Conservation (phyloP, 2,113 vertebrate species). For the Ageneiosus marmoratus region DNA sequence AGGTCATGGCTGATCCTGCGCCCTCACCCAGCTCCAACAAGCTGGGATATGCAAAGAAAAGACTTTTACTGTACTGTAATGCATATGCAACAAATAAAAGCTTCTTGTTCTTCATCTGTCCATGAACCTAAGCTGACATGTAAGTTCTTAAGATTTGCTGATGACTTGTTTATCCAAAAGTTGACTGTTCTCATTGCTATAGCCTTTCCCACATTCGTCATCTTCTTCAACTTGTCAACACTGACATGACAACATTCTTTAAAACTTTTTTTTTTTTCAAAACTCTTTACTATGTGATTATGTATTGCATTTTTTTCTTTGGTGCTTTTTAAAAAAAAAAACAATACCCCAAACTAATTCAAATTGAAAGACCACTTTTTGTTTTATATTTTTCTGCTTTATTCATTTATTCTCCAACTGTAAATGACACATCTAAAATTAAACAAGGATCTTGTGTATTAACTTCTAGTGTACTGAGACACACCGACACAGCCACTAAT, state of each 20-base stretch:
- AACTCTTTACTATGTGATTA: background rate
- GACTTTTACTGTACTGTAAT: background rate
- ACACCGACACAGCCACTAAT: background rate
- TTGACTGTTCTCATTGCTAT: background rate
- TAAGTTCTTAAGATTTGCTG: background rate
- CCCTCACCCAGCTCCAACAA: too few species aligned
- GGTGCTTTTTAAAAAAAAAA: too few species aligned
- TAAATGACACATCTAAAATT: background rate
- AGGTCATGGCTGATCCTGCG: too few species aligned
- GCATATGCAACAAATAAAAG: background rate
- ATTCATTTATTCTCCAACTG: too few species aligned
- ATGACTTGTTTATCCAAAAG: background rate
- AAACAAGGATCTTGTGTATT: background rate
- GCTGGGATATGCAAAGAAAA: too few species aligned
- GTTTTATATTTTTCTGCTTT: too few species aligned
- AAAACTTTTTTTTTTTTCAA: background rate
- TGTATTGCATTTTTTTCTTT: background rate
- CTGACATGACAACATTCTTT: background rate
- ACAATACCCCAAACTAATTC: background rate
- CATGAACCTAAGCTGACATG: background rate
- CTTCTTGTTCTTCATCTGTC: background rate
- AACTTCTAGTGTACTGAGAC: background rate
- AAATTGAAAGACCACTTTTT: background rate
- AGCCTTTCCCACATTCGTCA: background rate
- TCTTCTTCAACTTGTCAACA: background rate